Evolutionary conservation across 2,113 vertebrate genomes (phyloP).

Genomic region (Notarius lentiginosus): DNA sequence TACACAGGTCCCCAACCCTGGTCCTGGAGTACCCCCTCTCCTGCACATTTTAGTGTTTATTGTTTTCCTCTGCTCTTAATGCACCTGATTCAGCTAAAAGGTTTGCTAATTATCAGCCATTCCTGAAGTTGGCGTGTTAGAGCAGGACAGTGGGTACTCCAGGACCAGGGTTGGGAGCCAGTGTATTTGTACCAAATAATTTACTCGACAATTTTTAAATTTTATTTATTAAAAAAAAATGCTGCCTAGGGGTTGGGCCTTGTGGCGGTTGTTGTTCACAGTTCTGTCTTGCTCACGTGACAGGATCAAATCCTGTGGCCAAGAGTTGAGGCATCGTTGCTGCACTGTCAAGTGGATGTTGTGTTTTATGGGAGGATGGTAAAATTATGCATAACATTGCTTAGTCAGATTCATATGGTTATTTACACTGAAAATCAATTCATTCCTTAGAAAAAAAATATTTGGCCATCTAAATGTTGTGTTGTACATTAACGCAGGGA

Average conservation of each 20-base stretch:
- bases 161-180: background rate
- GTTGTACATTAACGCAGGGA: background rate
- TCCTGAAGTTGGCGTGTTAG: background rate
- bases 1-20: background rate
- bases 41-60: background rate
- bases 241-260: background rate
- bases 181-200: background rate
- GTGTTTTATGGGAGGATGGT: background rate
- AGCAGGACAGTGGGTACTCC: background rate
- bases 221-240: no score
- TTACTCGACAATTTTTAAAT: no score
- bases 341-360: background rate
- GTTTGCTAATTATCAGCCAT: background rate
- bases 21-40: background rate
- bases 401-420: background rate
- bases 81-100: background rate
- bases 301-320: background rate
- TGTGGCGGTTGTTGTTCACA: no score
- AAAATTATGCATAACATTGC: background rate
- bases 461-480: background rate
- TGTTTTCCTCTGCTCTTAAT: background rate
- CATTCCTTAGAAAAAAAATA: background rate
- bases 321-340: background rate
- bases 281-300: background rate
- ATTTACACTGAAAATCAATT: background rate